Percentiles rank a stretch among this genome's conserved stretches.
Evolutionary conservation across 2,888 invertebrate genomes (phyloP).

Genomic region (Ferrisia virgata): DNA sequence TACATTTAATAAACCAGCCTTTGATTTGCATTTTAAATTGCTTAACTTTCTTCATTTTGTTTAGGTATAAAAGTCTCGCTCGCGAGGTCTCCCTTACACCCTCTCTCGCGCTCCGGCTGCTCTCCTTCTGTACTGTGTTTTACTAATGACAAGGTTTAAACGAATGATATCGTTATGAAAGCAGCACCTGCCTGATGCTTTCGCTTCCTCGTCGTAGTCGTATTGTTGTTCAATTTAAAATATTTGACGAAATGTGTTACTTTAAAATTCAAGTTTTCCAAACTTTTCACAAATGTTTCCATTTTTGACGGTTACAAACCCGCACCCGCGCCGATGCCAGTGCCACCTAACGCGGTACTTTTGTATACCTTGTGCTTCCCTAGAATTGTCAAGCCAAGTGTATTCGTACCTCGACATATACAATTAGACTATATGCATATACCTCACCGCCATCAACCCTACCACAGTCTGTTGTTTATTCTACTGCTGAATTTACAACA

Average conservation of each 20-base stretch:
- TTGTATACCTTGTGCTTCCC: too few relatives aligned
- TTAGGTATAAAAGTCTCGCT: slow-evolving; percentile 39
- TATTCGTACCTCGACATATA: too few relatives aligned
- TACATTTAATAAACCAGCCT: slow-evolving; percentile 44
- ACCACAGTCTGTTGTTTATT: too few relatives aligned
- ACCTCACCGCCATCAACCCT: too few relatives aligned
- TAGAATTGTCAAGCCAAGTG: too few relatives aligned
- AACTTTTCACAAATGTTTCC: slow-evolving; percentile 39
- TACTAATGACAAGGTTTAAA: slow-evolving; percentile 43
- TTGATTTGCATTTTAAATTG: slow-evolving; percentile 46
- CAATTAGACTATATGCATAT: too few relatives aligned
- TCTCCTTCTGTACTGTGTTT: not conserved
- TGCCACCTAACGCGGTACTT: too few relatives aligned
- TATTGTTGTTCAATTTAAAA: slow-evolving; percentile 43
- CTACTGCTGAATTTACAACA: too few relatives aligned
- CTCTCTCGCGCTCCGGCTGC: not conserved
- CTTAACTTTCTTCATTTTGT: slow-evolving; percentile 45
- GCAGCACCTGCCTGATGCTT: slow-evolving; percentile 35
- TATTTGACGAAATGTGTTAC: slow-evolving; percentile 42
- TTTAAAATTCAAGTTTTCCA: slow-evolving; percentile 36
- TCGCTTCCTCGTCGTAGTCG: not conserved
- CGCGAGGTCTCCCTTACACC: not conserved
- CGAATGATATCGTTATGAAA: slow-evolving; percentile 41
- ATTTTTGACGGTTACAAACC: not conserved
- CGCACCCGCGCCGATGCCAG: not conserved